A percentile compares a stretch with the other conserved stretches of the same genome.
Evolutionary conservation across 2,888 invertebrate species (phyloP).

Genomic region (Odontothrips loti): DNA sequence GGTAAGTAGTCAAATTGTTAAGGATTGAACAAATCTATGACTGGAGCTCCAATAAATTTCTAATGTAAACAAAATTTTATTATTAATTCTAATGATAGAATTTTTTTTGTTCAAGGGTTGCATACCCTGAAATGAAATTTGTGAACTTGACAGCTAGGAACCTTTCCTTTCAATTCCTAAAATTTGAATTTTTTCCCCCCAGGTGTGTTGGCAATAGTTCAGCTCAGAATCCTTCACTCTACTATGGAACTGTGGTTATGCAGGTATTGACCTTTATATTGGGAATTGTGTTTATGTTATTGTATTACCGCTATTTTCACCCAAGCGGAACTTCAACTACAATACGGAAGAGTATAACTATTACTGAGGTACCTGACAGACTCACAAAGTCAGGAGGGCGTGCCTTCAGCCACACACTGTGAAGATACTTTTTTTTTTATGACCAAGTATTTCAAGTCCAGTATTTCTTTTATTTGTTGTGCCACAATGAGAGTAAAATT

Average conservation of each 20-base stretch:
- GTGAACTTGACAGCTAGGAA: neutral
- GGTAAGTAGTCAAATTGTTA: constrained; percentile 43
- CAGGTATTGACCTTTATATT: constrained; percentile 47
- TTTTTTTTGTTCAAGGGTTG: too few relatives aligned
- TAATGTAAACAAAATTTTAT: constrained; percentile 4
- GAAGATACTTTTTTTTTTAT: neutral
- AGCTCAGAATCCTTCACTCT: constrained; percentile 45
- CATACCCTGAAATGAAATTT: too few relatives aligned
- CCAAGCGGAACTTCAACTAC: constrained; percentile 43
- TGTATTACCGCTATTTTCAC: constrained; percentile 50
- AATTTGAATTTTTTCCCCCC: constrained; percentile 35
- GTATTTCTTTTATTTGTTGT: neutral
- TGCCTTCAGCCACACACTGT: neutral
- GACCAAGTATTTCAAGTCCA: neutral
- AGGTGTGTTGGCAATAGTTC: constrained; percentile 50
- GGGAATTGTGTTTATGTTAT: constrained; percentile 46
- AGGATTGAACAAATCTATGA: too few relatives aligned
- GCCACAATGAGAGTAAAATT: neutral
- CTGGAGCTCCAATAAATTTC: too few relatives aligned
- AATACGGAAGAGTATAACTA: constrained; percentile 34
- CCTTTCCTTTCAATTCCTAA: neutral
- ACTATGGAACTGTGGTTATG: constrained; percentile 48
- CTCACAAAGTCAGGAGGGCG: constrained; percentile 1
- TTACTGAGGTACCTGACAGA: constrained; percentile 27
- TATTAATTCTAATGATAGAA: too few relatives aligned